These are phyloP conservation scores for Hirtodrosophila trivittata DNA, from an alignment of 2,888 invertebrate species.

Conservation along the genomic window DNA sequence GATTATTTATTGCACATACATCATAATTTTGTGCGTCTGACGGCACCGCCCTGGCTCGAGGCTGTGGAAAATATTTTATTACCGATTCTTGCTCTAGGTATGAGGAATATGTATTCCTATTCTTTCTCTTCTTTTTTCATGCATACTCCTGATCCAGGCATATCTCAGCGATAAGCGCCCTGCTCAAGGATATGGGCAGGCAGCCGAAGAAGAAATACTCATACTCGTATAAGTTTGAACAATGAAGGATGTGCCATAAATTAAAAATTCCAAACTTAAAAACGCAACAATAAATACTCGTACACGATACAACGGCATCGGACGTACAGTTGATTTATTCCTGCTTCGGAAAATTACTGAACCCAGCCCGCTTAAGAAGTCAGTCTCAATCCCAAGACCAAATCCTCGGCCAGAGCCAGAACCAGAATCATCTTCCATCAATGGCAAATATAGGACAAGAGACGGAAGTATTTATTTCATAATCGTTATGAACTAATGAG, in stretches of 20 bases:
- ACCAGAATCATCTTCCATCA: constrained; percentile 22
- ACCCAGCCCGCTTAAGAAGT: constrained; percentile 21
- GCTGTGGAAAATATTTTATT: constrained; percentile 70
- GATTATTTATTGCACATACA: constrained; percentile 83
- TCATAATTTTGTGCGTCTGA: constrained; percentile 78
- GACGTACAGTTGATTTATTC: constrained; percentile 75
- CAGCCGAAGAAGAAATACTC: constrained; percentile 58
- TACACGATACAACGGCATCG: constrained; percentile 53
- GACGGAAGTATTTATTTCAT: constrained; percentile 78
- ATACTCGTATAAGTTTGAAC: constrained; percentile 67
- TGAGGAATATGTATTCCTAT: constrained; percentile 42
- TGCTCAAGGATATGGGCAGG: constrained; percentile 46
- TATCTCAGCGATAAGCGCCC: constrained; percentile 45
- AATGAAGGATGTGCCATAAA: constrained; percentile 78
- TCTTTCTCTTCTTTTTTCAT: constrained; percentile 12
- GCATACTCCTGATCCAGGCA: constrained; percentile 5
- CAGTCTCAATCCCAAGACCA: constrained; percentile 7
- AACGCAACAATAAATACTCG: constrained; percentile 72
- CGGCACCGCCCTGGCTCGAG: constrained; percentile 44
- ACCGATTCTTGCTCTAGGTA: constrained; percentile 40
- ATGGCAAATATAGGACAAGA: constrained; percentile 32
- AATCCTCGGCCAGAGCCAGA: constrained; percentile 12
- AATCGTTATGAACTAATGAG: constrained; percentile 72
- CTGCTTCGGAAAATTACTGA: constrained; percentile 56
- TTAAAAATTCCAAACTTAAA: constrained; percentile 79